Evolutionary conservation across 2,888 invertebrate species (phyloP).

Genomic region (Melipona beecheii): DNA sequence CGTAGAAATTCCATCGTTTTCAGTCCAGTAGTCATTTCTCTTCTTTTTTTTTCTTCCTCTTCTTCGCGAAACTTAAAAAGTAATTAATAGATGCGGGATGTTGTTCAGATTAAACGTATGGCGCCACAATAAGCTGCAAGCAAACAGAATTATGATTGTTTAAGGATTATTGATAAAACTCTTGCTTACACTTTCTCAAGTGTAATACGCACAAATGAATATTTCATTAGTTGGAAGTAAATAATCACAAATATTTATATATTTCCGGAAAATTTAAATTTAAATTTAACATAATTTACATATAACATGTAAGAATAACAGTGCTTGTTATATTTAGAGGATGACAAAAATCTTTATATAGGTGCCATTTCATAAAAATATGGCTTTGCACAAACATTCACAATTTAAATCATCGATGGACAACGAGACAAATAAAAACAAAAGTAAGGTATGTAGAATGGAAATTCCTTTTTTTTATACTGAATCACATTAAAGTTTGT

Average conservation of each 20-base stretch:
- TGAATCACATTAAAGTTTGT: background rate
- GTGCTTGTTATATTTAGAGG: background rate
- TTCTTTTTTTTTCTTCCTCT: background rate
- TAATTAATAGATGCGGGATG: background rate
- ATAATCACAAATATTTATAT: background rate
- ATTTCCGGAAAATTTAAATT: background rate
- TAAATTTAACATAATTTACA: background rate
- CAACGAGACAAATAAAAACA: background rate
- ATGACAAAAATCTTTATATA: background rate
- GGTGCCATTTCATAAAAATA: background rate
- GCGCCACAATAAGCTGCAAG: constrained; percentile 14
- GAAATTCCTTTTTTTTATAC: too few relatives aligned
- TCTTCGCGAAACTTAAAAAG: background rate
- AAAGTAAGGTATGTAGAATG: background rate
- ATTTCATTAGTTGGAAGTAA: background rate
- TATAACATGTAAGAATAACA: background rate
- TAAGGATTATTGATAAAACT: background rate
- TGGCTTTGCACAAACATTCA: background rate
- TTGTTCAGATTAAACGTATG: background rate
- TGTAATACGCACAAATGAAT: background rate
- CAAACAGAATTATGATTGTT: background rate
- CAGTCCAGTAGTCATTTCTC: constrained; percentile 69
- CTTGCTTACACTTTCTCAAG: background rate
- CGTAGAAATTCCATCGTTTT: constrained; percentile 72
- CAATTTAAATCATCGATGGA: background rate